Evolutionary conservation across 2,888 invertebrate species (phyloP).

Genomic region (Callosobruchus maculatus): DNA sequence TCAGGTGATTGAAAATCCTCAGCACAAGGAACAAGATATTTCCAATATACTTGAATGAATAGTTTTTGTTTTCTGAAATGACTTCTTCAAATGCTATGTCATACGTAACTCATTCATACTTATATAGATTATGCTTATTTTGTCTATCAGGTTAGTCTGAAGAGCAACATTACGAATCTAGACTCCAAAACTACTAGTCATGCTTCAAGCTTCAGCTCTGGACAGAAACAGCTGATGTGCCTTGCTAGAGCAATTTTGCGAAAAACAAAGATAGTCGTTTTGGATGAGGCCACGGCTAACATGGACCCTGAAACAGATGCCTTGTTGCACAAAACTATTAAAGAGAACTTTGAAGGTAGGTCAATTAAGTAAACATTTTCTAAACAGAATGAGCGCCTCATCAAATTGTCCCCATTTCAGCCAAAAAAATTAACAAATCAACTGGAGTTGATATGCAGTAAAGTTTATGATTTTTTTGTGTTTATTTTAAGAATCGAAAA

Average conservation of each 20-base stretch:
- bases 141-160: conserved; percentile 61
- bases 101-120: no score
- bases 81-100: no score
- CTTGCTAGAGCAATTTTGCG: conserved; percentile 54
- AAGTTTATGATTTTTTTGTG: no score
- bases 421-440: no score
- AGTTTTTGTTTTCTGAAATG: no score
- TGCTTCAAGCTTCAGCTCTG: conserved; percentile 49
- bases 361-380: conserved; percentile 50
- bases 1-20: no score
- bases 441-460: no score
- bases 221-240: conserved; percentile 56
- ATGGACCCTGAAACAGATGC: conserved; percentile 52
- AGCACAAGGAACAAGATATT: no score
- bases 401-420: conserved; percentile 47
- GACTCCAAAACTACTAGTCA: conserved; percentile 37
- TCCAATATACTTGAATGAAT: no score
- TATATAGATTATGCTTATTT: neutral
- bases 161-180: conserved; percentile 61
- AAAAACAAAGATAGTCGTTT: conserved; percentile 50
- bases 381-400: no score
- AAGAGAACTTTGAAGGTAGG: conserved; percentile 37
- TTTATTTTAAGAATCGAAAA: no score
- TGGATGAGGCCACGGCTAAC: conserved; percentile 57
- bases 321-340: conserved; percentile 53